Conservation (phyloP, 2,113 vertebrate genomes). For the Pituophis catenifer region DNA sequence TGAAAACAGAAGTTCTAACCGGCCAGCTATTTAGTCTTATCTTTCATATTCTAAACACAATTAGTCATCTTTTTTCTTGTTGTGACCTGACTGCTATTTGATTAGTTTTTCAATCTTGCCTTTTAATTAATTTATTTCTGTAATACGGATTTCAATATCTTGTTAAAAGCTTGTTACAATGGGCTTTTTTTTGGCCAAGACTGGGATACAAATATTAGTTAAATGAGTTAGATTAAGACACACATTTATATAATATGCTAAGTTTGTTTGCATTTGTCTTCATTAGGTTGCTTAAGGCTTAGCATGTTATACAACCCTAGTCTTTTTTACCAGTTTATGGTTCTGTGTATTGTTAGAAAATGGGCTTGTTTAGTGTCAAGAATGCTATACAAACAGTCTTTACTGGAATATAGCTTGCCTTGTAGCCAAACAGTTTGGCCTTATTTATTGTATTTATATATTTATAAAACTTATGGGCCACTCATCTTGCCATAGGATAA, state of each 20-base stretch:
- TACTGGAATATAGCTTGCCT: not conserved
- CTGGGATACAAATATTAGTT: not conserved
- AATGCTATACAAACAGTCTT: not conserved
- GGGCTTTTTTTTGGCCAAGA: not conserved
- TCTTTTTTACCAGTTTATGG: not conserved
- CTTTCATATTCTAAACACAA: not conserved
- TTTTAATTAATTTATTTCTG: not conserved
- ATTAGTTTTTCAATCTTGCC: not conserved
- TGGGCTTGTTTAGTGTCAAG: not conserved
- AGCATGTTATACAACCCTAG: not conserved
- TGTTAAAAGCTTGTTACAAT: not conserved
- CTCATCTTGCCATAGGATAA: not conserved
- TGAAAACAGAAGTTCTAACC: not conserved
- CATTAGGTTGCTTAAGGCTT: not conserved
- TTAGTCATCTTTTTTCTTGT: not conserved
- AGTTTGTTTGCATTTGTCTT: not conserved
- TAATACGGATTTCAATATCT: not conserved
- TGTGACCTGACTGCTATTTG: not conserved
- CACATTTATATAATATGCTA: not conserved
- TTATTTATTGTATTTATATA: not conserved
- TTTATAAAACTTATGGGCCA: not conserved
- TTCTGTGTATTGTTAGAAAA: not conserved
- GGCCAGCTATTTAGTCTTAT: not conserved
- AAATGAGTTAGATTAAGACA: not conserved
- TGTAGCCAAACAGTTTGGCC: not conserved